These are phyloP conservation scores for Laspeyria flexula DNA, from an alignment of 2,888 invertebrate genomes.

Conservation along the genomic window DNA sequence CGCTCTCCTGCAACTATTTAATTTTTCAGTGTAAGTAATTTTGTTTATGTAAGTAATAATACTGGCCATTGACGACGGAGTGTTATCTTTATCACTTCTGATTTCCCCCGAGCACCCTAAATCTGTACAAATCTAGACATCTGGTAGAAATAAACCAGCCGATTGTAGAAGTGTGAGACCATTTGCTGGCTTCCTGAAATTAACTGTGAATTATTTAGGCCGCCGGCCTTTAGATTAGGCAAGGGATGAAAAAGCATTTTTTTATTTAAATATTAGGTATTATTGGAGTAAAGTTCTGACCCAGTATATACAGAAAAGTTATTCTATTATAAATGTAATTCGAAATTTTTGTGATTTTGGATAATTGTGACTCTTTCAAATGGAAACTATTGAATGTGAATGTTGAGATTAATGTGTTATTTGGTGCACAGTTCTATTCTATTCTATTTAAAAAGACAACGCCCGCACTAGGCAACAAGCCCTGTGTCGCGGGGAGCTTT, in stretches of 20 bases:
- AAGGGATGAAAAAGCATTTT: neutral
- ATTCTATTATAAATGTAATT: no score
- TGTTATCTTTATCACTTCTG: slow-evolving; percentile 27
- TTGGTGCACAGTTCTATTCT: no score
- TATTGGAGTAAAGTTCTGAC: no score
- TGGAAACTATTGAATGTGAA: no score
- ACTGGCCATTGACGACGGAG: slow-evolving; percentile 16
- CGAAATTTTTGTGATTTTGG: no score
- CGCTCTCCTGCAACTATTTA: slow-evolving; percentile 23
- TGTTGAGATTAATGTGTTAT: no score
- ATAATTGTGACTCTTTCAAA: no score
- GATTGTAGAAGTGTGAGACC: slow-evolving; percentile 16
- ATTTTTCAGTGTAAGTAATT: slow-evolving; percentile 24
- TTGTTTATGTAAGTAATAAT: slow-evolving; percentile 19
- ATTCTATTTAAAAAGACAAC: no score
- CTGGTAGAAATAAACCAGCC: slow-evolving; percentile 36
- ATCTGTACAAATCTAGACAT: slow-evolving; percentile 28
- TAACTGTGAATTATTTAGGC: neutral
- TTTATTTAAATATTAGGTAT: no score
- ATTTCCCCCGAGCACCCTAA: slow-evolving; percentile 32
- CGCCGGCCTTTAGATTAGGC: neutral
- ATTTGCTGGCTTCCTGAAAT: neutral
- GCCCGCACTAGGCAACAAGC: no score
- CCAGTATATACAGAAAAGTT: no score
- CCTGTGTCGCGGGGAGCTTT: no score